A percentile compares a stretch with the other conserved stretches of the same genome.
These are phyloP conservation scores for Microcebus ravelobensis DNA, from an alignment of 2,113 vertebrate genomes.

Conservation along the genomic window DNA sequence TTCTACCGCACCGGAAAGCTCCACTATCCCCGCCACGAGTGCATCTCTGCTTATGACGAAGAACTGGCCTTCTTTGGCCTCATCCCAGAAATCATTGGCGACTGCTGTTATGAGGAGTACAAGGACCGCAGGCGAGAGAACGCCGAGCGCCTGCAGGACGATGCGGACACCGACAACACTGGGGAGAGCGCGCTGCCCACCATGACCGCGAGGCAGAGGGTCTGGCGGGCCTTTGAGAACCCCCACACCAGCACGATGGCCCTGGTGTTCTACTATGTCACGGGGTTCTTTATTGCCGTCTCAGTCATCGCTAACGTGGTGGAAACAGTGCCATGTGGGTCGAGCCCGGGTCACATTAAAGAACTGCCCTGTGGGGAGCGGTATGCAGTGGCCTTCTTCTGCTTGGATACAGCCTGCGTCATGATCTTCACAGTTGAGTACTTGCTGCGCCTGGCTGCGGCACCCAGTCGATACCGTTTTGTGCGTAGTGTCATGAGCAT, in stretches of 20 bases:
- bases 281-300: conserved; percentile 98
- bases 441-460: conserved; percentile 93
- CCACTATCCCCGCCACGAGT: conserved; percentile 97
- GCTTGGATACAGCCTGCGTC: conserved; percentile 98
- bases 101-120: conserved; percentile 99
- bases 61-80: conserved; percentile 98
- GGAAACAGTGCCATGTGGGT: conserved; percentile 95
- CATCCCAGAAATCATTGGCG: conserved; percentile 96
- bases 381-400: conserved; percentile 96
- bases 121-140: conserved; percentile 97
- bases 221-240: conserved; percentile 99
- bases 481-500: conserved; percentile 97
- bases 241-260: conserved; percentile 98
- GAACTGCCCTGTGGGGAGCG: conserved; percentile 94
- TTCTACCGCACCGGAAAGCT: conserved; percentile 97
- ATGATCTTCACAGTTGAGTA: conserved; percentile 99
- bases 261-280: conserved; percentile 98
- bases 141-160: conserved; percentile 94
- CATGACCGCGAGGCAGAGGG: conserved; percentile 90
- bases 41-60: conserved; percentile 97
- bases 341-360: conserved; percentile 84
- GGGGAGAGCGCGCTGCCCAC: conserved; percentile 86
- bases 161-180: conserved; percentile 89
- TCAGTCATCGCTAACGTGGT: conserved; percentile 97
- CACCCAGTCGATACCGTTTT: conserved; percentile 95